Base-by-base conservation (phyloP, 1,140 invertebrate genomes). In the Drosophila novamexicana region DNA sequence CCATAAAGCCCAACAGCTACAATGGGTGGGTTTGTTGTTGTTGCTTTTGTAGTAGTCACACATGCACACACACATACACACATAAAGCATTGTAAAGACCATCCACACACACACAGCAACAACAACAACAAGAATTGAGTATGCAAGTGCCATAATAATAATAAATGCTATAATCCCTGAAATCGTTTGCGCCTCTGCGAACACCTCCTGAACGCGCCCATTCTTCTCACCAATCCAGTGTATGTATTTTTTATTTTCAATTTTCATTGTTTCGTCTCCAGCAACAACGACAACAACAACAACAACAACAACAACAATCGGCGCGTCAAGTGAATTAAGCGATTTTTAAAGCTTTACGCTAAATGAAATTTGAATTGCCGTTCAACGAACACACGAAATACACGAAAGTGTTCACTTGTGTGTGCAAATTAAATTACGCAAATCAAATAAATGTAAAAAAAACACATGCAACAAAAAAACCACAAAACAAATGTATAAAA, bases 311-410 rank as follows among this genome's bases (percentile, higher is more conserved):
- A 74, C 47, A 64, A 69, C 58, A 68, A 61, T 68, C 83, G 71
- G 53, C 64, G 82, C 83, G 83, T 85, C 83, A 88, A 86, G 82
- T 86, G 82, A 86, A 86, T 86, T 88, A 86, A 86, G 83, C 79
- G 83, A 86, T 86, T 86, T 88, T 86, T 88, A 86, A 86, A 86
- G 83, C 83, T 86, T 86, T 83, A 88, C 83, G 83, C 83, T 83
- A 88, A 86, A 86, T 86, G 83, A 86, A 86, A 79, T 86, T 86
- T 88, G 83, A 79, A 86, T 86, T 88, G 83, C 75, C 68, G 76
- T 62, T 61, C 37, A 32, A 59, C 56, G 65, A 14, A 29, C 42
- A 49, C 40, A 56, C 52, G 14, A 54, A 37, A 18, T 40, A 49
- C 5, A 44, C 44, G 34, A 42, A 68, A 78, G 83, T 88, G 83